Percentiles rank a stretch among this genome's conserved stretches.
Conservation (phyloP, 2,113 vertebrate species). For the Australoheros scitulus region DNA sequence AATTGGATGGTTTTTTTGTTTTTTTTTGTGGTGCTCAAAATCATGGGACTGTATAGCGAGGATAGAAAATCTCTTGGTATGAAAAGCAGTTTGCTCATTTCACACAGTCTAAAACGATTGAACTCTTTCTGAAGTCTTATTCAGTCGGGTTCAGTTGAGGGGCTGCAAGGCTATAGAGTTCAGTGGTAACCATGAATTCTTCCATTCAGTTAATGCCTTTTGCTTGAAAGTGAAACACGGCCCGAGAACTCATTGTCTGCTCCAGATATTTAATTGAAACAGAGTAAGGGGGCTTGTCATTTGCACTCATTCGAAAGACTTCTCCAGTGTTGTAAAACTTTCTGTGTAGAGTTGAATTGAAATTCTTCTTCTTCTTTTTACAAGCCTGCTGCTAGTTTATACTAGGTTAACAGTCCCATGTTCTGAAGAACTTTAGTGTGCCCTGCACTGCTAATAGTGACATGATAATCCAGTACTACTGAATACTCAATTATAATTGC, state of each 20-base stretch:
- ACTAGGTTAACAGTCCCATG: background rate
- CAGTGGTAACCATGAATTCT: constrained; percentile 56
- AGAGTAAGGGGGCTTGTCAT: constrained; percentile 33
- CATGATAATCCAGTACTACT: background rate
- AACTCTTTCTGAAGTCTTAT: constrained; percentile 51
- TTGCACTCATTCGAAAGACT: constrained; percentile 36
- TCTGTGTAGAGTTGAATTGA: constrained; percentile 17
- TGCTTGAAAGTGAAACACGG: constrained; percentile 54
- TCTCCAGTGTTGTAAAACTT: constrained; percentile 45
- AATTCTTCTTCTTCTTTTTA: constrained; percentile 14
- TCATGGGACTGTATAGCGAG: constrained; percentile 28
- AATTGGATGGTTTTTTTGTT: constrained; percentile 47
- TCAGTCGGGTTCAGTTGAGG: constrained; percentile 55
- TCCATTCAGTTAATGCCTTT: constrained; percentile 63
- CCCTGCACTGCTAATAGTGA: background rate
- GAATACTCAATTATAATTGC: background rate
- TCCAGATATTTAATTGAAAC: constrained; percentile 62
- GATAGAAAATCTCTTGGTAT: constrained; percentile 41
- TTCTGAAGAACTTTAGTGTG: background rate
- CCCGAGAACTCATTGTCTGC: constrained; percentile 57
- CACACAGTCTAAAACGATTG: constrained; percentile 49
- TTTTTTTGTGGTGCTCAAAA: constrained; percentile 18
- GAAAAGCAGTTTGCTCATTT: constrained; percentile 56
- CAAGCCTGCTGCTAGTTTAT: background rate
- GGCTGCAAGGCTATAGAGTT: constrained; percentile 52